Base-by-base conservation (phyloP, 2,797 vertebrate species). In the Eulemur coronatus region DNA sequence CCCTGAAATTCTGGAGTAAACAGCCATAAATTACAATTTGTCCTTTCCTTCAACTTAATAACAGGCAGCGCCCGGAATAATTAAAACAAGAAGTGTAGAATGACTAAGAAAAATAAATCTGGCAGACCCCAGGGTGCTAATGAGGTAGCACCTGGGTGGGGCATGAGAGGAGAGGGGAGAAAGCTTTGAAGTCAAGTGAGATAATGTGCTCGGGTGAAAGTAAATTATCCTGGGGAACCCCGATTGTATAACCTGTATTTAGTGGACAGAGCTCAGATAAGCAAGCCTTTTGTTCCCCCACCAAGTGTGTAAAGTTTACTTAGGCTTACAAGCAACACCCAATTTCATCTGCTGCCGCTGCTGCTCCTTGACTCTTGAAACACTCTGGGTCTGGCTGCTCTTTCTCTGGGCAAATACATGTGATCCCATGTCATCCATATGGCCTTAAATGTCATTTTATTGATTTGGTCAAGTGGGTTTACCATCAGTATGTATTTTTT, bases 141-240 rank as follows among this genome's bases (percentile, higher is more conserved):
- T 17, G 41, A 73, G 61, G 84, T 35, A 28, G 28, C 35, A 75
- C 50, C 65, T 55, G 89, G 88, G 65, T 84, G 92, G 81, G 14
- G 46, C 59, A 10, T 46, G n/a, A 33, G 35, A 79, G 35, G 20
- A 38, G 5, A 75, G 10, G 55, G 50, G 18, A 43, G 82, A 92
- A 78, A 28, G 2, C 65, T 92, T 96, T 97, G 97, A 95, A 93
- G 86, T 88, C 92, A 88, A 65, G 57, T 84, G 93, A 94, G 65
- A 85, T 96, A 63, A 81, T 81, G 89, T 59, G 78, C 65, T 91
- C 67, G 72, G 81, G 72, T 76, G 52, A 65, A 61, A 79, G 73
- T 87, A 43, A 70, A 41, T 38, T 50, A 55, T 35, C 67, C 20
- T 15, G 13, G 65, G 24, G 26, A 79, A 86, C 63, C 46, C 18